Percentiles rank a stretch among this genome's conserved stretches.
Conservation (phyloP, 37 sponge, comb jelly and placozoan genomes). For the Chondrosia reniformis region DNA sequence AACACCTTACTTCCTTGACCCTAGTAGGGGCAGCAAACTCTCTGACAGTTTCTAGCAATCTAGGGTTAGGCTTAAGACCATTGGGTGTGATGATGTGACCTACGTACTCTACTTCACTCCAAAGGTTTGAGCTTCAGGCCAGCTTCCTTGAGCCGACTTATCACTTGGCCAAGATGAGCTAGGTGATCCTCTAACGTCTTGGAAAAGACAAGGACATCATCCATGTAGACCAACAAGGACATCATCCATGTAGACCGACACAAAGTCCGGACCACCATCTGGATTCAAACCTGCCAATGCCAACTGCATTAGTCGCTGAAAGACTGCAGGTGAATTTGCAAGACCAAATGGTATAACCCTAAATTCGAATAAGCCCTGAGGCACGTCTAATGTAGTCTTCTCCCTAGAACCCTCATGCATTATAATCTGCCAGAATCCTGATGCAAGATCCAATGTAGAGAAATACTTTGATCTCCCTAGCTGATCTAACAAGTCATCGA, state of each 20-base stretch:
- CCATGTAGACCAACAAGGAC: constrained; percentile 35
- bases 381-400: constrained; percentile 53
- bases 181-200: constrained; percentile 20
- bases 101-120: constrained; percentile 40
- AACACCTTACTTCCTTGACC: constrained; percentile 1
- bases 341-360: constrained; percentile 64
- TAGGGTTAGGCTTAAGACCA: constrained; percentile 16
- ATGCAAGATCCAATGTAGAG: constrained; percentile 51
- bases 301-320: constrained; percentile 54
- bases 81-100: constrained; percentile 24
- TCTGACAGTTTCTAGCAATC: neutral
- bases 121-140: constrained; percentile 24
- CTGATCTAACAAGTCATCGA: constrained; percentile 69
- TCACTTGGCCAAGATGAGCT: constrained; percentile 2
- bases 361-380: constrained; percentile 55
- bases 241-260: constrained; percentile 22
- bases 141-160: neutral
- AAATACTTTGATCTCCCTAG: constrained; percentile 41
- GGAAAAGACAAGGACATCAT: constrained; percentile 47
- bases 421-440: constrained; percentile 63
- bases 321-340: constrained; percentile 53
- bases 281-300: constrained; percentile 42
- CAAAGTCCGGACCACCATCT: constrained; percentile 12
- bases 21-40: neutral
- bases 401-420: constrained; percentile 15